These are phyloP conservation scores for Ischnus inquisitorius DNA, from an alignment of 2,888 invertebrate genomes.

Conservation along the genomic window DNA sequence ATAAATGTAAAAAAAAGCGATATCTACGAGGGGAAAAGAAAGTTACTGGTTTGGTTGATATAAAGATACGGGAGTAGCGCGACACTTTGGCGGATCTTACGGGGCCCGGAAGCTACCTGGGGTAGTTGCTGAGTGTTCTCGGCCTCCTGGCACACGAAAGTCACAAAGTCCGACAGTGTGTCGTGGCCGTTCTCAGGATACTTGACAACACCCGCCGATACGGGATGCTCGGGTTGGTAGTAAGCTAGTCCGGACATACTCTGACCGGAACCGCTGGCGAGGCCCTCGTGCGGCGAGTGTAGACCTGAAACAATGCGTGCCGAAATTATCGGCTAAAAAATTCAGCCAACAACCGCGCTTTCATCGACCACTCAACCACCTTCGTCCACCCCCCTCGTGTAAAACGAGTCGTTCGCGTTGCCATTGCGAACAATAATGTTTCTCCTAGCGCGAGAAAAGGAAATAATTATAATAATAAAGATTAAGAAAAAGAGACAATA, in stretches of 20 bases:
- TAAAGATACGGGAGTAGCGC: slow-evolving; percentile 51
- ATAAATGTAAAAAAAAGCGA: not conserved
- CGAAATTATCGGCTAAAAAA: slow-evolving; percentile 50
- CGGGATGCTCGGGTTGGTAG: slow-evolving; percentile 87
- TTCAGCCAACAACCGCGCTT: slow-evolving; percentile 74
- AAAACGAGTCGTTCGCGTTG: slow-evolving; percentile 7
- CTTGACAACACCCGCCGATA: slow-evolving; percentile 86
- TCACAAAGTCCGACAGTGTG: slow-evolving; percentile 97
- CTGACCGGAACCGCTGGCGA: slow-evolving; percentile 87
- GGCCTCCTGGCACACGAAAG: slow-evolving; percentile 98
- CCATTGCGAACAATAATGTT: not conserved
- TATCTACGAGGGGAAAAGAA: not conserved
- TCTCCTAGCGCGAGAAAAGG: slow-evolving; percentile 2
- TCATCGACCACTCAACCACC: slow-evolving; percentile 69
- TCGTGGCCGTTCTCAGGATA: slow-evolving; percentile 96
- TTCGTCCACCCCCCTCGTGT: slow-evolving; percentile 36
- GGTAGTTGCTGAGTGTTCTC: slow-evolving; percentile 91
- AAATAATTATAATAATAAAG: not conserved
- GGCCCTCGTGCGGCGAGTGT: slow-evolving; percentile 86
- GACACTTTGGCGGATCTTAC: slow-evolving; percentile 65
- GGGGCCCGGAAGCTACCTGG: slow-evolving; percentile 87
- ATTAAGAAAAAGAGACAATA: not conserved
- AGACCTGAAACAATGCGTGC: slow-evolving; percentile 83
- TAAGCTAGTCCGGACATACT: slow-evolving; percentile 85
- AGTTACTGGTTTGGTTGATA: slow-evolving; percentile 27